Conservation (phyloP, 2,113 vertebrate genomes). For the Leptodactylus fuscus region DNA sequence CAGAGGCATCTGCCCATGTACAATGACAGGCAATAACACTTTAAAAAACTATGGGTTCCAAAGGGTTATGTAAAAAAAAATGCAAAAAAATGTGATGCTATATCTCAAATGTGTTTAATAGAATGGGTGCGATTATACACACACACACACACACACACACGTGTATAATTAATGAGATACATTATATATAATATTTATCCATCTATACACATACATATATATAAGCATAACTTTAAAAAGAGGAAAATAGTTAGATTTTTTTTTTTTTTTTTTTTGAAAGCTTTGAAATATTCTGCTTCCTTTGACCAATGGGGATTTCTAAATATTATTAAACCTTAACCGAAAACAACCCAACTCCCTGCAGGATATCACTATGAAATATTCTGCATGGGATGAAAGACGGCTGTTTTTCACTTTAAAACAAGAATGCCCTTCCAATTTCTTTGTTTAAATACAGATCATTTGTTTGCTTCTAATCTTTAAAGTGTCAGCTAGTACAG, state of each 20-base stretch:
- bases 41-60: too few species aligned
- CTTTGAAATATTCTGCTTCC: slow-evolving; percentile 5
- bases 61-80: too few species aligned
- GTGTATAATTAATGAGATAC: too few species aligned
- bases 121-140: background rate
- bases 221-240: too few species aligned
- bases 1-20: too few species aligned
- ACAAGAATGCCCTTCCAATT: slow-evolving; percentile 8
- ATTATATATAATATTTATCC: too few species aligned
- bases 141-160: too few species aligned
- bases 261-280: too few species aligned
- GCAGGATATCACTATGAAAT: slow-evolving; percentile 14
- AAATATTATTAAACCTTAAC: slow-evolving; percentile 12
- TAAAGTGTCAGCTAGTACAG: background rate
- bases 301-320: background rate
- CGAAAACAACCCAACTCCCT: slow-evolving; percentile 5
- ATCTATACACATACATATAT: too few species aligned
- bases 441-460: slow-evolving; percentile 36
- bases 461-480: slow-evolving; percentile 46
- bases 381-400: background rate
- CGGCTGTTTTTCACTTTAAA: background rate
- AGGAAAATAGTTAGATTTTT: too few species aligned
- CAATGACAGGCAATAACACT: too few species aligned
- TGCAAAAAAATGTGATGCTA: background rate
- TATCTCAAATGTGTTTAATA: background rate